Conservation (phyloP, 2,797 vertebrate genomes). For the Microctenopoma lineatum region DNA sequence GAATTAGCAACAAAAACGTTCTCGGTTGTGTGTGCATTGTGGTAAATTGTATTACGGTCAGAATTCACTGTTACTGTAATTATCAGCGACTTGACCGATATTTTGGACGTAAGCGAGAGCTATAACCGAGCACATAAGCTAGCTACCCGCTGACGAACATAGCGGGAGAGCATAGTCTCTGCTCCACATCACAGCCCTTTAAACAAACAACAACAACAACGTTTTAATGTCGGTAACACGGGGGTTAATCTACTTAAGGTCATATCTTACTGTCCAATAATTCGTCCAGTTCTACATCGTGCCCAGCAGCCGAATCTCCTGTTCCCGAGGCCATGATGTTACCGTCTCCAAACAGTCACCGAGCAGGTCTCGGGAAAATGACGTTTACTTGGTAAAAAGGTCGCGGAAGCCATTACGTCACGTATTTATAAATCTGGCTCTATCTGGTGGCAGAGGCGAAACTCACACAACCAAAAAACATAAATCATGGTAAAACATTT, state of each 20-base stretch:
- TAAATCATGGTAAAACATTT: no score
- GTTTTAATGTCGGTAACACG: neutral
- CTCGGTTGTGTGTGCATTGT: neutral
- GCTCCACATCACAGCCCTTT: no score
- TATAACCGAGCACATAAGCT: neutral
- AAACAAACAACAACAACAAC: neutral
- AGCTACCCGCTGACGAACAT: neutral
- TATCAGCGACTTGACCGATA: neutral
- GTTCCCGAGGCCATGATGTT: conserved; percentile 82
- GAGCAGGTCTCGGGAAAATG: conserved; percentile 27
- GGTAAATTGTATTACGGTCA: no score
- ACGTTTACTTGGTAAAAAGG: conserved; percentile 25
- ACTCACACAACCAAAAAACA: no score
- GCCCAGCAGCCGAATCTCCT: conserved; percentile 54
- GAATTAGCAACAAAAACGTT: neutral
- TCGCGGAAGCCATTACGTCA: conserved; percentile 45
- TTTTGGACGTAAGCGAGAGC: neutral
- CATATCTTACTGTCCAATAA: conserved; percentile 84
- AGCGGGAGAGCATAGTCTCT: rapidly evolving
- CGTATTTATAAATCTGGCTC: neutral
- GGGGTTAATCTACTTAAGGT: no score
- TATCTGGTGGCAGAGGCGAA: no score
- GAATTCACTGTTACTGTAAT: neutral
- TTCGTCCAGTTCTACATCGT: conserved; percentile 85
- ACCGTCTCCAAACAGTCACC: conserved; percentile 23